Percentiles rank a stretch among this genome's conserved stretches.
Evolutionary conservation across 2,797 vertebrate genomes (phyloP).

Genomic region (Chromobotia macracanthus): DNA sequence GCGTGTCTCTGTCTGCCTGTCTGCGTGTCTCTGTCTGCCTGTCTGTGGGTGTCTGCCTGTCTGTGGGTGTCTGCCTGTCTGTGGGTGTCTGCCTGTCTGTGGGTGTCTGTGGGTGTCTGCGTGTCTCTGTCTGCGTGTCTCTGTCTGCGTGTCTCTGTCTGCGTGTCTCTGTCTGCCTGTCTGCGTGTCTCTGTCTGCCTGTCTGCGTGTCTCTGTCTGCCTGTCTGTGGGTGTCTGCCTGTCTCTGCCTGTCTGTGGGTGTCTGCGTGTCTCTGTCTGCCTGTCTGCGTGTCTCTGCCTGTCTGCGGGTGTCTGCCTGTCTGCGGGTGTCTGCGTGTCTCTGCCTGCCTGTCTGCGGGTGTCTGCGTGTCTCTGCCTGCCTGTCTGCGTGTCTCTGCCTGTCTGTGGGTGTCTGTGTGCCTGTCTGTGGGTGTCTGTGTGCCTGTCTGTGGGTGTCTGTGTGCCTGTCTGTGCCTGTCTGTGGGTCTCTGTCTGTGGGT

Average conservation of each 20-base stretch:
- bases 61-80: constrained; percentile 36
- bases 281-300: no score
- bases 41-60: no score
- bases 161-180: constrained; percentile 20
- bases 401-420: constrained; percentile 25
- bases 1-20: no score
- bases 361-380: no score
- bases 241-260: constrained; percentile 23
- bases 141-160: constrained; percentile 29
- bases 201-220: no score
- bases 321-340: constrained; percentile 27
- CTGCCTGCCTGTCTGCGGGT: constrained; percentile 20
- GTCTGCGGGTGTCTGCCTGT: constrained; percentile 7
- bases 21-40: constrained; percentile 11
- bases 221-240: constrained; percentile 30
- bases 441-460: no score
- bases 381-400: constrained; percentile 7
- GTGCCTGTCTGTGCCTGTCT: no score
- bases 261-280: constrained; percentile 21
- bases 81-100: constrained; percentile 17
- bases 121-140: constrained; percentile 10
- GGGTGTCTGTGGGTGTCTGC: constrained; percentile 38
- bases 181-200: constrained; percentile 11
- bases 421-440: no score
- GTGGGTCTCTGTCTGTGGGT: constrained; percentile 38